These are phyloP conservation scores for Phalera bucephala DNA, from an alignment of 2,888 invertebrate genomes.

Conservation along the genomic window DNA sequence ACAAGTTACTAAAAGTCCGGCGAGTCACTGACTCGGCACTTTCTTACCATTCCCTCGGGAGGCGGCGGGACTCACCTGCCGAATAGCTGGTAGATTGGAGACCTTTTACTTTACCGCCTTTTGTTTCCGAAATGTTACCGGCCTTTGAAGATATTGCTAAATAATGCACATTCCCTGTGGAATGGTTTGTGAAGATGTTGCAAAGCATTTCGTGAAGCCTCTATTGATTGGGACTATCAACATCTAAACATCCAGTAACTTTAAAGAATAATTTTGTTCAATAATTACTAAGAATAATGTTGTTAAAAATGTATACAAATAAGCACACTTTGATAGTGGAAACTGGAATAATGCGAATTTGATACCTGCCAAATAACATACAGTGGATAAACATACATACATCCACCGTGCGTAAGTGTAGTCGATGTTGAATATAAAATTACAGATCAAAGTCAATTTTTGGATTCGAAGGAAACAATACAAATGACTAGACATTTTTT, in stretches of 20 bases:
- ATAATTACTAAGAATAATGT: too few species aligned
- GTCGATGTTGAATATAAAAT: background rate
- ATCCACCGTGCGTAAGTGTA: too few species aligned
- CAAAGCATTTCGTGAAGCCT: too few species aligned
- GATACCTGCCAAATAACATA: too few species aligned
- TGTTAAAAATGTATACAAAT: too few species aligned
- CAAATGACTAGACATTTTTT: background rate
- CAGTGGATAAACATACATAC: too few species aligned
- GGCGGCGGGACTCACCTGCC: constrained; percentile 62
- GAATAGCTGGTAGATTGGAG: constrained; percentile 48
- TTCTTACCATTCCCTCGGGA: constrained; percentile 56
- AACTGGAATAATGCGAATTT: too few species aligned
- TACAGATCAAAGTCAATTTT: background rate
- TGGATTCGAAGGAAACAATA: background rate
- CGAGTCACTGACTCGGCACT: constrained; percentile 59
- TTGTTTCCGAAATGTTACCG: constrained; percentile 45
- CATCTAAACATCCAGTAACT: too few species aligned
- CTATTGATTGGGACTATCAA: too few species aligned
- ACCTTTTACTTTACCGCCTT: constrained; percentile 66
- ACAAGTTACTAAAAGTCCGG: constrained; percentile 23
- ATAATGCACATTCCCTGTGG: constrained; percentile 22
- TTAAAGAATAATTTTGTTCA: too few species aligned
- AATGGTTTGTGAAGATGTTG: constrained; percentile 2
- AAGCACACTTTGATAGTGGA: too few species aligned
- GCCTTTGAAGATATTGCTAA: constrained; percentile 21